Evolutionary conservation across 2,888 invertebrate genomes (phyloP).

Genomic region (Luperina nickerlii): DNA sequence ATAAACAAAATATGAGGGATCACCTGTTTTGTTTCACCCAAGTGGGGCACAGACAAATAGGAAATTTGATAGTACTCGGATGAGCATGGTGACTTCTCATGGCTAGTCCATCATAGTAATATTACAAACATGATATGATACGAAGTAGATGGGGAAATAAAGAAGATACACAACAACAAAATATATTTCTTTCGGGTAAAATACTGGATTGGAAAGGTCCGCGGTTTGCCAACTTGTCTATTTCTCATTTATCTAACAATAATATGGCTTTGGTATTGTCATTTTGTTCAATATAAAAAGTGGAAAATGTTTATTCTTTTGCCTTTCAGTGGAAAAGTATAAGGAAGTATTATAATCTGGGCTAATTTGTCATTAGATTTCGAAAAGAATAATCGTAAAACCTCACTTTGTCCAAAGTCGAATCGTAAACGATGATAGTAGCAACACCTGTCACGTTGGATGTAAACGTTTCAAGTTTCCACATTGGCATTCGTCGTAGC

Average conservation of each 20-base stretch:
- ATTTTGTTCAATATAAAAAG: conserved; percentile 44
- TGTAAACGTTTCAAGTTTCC: conserved; percentile 70
- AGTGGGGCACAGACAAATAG: conserved; percentile 46
- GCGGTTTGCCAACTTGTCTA: conserved; percentile 53
- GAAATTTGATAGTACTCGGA: conserved; percentile 49
- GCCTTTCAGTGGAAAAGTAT: conserved; percentile 23
- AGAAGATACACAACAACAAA: conserved; percentile 40
- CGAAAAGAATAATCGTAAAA: conserved; percentile 69
- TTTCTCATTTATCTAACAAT: conserved; percentile 50
- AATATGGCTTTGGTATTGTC: conserved; percentile 48
- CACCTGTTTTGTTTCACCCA: conserved; percentile 53
- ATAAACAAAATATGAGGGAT: conserved; percentile 55
- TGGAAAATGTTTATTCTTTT: conserved; percentile 17
- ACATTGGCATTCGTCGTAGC: conserved; percentile 69
- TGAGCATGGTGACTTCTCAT: conserved; percentile 33
- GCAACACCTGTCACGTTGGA: conserved; percentile 73
- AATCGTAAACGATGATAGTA: conserved; percentile 76
- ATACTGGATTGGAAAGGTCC: conserved; percentile 51
- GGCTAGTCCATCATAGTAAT: conserved; percentile 45
- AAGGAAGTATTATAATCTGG: conserved; percentile 36
- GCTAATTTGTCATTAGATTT: conserved; percentile 57
- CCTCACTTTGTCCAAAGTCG: conserved; percentile 66
- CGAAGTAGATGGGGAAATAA: conserved; percentile 23
- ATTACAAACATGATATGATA: conserved; percentile 38
- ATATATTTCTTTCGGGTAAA: conserved; percentile 41